Evolutionary conservation across 2,888 invertebrate genomes (phyloP).

Genomic region (Dasysyrphus albostriatus): DNA sequence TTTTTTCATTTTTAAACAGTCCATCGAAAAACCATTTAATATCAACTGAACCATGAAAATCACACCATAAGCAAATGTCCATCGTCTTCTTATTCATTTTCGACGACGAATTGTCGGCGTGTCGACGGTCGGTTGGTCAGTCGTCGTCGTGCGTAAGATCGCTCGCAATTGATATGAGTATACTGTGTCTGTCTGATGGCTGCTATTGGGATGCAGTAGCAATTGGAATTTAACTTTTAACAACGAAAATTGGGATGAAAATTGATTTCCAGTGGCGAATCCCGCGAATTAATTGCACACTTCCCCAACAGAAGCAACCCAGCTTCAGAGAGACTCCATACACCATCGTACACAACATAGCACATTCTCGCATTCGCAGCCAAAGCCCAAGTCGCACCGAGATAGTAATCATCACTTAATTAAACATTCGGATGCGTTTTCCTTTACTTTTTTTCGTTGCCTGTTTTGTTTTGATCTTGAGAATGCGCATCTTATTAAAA

Average conservation of each 20-base stretch:
- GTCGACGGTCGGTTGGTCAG: neutral
- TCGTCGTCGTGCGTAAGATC: constrained; percentile 67
- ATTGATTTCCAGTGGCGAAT: constrained; percentile 74
- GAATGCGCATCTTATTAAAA: constrained; percentile 75
- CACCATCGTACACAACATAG: constrained; percentile 22
- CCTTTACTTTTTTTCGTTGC: neutral
- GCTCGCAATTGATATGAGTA: constrained; percentile 48
- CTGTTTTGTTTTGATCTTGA: constrained; percentile 32
- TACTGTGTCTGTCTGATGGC: neutral
- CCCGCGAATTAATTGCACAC: constrained; percentile 72
- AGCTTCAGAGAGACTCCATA: neutral
- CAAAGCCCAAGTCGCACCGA: constrained; percentile 23
- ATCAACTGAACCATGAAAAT: no score
- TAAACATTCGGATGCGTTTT: constrained; percentile 72
- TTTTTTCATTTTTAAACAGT: no score
- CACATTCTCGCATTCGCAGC: constrained; percentile 49
- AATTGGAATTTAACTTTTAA: constrained; percentile 70
- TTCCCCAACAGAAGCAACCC: constrained; percentile 53
- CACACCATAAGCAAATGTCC: no score
- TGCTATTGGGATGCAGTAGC: constrained; percentile 50
- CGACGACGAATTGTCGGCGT: no score
- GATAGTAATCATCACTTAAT: constrained; percentile 76
- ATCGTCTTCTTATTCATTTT: neutral
- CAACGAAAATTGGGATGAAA: constrained; percentile 74
- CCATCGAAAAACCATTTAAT: no score